phyloP scores from a whole-genome alignment of 2,113 vertebrate species.

The Mus spicilegus region DNA sequence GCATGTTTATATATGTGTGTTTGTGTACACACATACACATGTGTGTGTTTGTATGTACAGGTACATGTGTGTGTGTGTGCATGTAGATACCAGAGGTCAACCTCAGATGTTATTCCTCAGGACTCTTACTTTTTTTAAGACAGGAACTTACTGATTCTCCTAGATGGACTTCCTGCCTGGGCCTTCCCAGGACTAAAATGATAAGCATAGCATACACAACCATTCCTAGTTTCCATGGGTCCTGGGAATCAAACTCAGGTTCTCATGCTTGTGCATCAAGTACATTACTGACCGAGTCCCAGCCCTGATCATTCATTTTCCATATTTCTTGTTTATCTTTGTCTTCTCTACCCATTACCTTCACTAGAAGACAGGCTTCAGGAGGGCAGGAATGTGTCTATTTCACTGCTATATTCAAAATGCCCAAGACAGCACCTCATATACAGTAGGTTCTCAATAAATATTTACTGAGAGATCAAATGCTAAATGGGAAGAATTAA shows the following conservation, averaged over 20 bases:
- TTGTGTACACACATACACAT: not conserved
- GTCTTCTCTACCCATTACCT: not conserved
- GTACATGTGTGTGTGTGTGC: no score
- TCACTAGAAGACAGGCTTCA: not conserved
- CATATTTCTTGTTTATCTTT: not conserved
- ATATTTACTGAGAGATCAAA: not conserved
- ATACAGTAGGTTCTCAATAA: conserved; percentile 26
- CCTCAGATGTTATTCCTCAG: not conserved
- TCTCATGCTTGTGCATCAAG: not conserved
- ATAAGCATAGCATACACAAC: no score
- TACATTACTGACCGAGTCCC: not conserved
- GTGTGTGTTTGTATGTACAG: not conserved
- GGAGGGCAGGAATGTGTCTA: conserved; percentile 6
- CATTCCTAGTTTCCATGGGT: not conserved
- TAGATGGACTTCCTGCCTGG: not conserved
- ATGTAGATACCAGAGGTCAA: not conserved
- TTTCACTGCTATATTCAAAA: not conserved
- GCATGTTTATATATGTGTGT: no score
- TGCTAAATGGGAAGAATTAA: not conserved
- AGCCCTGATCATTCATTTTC: not conserved
- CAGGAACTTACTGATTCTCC: not conserved
- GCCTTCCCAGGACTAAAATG: not conserved
- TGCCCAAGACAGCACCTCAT: not conserved
- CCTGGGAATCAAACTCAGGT: not conserved
- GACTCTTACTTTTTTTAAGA: not conserved